Evolutionary conservation across 2,797 vertebrate species (phyloP).

Genomic region (Remorina albescens): DNA sequence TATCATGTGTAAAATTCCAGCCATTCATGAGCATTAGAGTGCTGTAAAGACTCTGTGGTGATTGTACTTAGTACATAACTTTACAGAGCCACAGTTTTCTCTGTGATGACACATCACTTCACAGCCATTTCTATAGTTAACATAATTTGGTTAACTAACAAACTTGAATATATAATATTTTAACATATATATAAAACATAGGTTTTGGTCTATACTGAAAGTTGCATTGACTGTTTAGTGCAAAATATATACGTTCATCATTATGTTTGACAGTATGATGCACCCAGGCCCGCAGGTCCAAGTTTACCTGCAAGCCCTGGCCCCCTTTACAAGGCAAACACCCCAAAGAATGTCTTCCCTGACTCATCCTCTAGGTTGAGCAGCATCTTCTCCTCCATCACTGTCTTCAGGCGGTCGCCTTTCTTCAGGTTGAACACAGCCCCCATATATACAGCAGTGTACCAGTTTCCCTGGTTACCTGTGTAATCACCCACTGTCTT

Average conservation of each 20-base stretch:
- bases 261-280: background rate
- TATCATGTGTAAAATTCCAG: no score
- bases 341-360: conserved; percentile 83
- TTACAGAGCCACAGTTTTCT: no score
- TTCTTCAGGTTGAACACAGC: conserved; percentile 75
- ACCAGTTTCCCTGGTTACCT: conserved; percentile 39
- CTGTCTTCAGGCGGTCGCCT: conserved; percentile 70
- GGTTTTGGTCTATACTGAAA: background rate
- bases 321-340: conserved; percentile 77
- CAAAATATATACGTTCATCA: background rate
- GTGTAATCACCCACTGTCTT: rapidly evolving
- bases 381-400: conserved; percentile 50
- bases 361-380: conserved; percentile 20
- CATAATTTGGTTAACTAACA: no score
- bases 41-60: no score
- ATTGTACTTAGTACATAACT: no score
- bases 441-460: conserved; percentile 76
- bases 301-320: background rate
- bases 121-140: no score
- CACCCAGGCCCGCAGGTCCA: background rate
- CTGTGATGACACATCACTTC: no score
- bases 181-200: background rate
- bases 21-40: no score
- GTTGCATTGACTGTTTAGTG: background rate
- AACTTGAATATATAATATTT: no score